phyloP scores from a whole-genome alignment of 2,888 invertebrate genomes.

The Uloborus plumipes region DNA sequence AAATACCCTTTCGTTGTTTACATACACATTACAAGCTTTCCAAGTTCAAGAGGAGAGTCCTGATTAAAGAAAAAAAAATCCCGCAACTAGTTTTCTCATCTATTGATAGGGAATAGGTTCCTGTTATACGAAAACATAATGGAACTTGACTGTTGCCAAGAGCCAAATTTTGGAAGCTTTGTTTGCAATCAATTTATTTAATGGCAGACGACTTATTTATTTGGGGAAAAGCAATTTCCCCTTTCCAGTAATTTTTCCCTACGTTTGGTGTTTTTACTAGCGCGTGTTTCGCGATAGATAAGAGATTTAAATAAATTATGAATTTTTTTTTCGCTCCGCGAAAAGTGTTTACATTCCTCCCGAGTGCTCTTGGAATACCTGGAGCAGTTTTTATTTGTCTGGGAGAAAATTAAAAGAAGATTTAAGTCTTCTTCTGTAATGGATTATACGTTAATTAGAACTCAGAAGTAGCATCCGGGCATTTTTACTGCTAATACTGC shows the following conservation, averaged over 20 bases:
- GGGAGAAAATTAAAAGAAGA: conserved; percentile 13
- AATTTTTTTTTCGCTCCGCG: conserved; percentile 16
- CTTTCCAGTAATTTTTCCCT: conserved; percentile 14
- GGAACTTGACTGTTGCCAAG: conserved; percentile 49
- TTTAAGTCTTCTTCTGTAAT: conserved; percentile 26
- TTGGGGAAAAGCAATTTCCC: conserved; percentile 27
- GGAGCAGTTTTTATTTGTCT: conserved; percentile 27
- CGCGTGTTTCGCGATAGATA: conserved; percentile 50
- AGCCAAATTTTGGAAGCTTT: conserved; percentile 46
- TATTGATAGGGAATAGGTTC: conserved; percentile 42
- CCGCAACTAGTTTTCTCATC: conserved; percentile 6
- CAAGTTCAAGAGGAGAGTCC: conserved; percentile 2
- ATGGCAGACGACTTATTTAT: conserved; percentile 60
- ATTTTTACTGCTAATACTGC: too few species aligned
- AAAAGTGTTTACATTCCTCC: neutral
- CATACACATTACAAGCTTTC: conserved; percentile 45
- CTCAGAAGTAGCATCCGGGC: conserved; percentile 1
- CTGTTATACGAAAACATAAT: conserved; percentile 40
- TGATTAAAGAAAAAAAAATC: conserved; percentile 20
- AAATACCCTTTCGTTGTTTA: conserved; percentile 54
- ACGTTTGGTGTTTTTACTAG: conserved; percentile 1
- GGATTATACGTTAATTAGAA: conserved; percentile 54
- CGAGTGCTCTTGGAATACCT: neutral
- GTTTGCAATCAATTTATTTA: conserved; percentile 64
- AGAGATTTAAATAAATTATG: conserved; percentile 64